These are phyloP conservation scores for Andricus grossulariae DNA, from an alignment of 1,140 invertebrate species.

Conservation along the genomic window DNA sequence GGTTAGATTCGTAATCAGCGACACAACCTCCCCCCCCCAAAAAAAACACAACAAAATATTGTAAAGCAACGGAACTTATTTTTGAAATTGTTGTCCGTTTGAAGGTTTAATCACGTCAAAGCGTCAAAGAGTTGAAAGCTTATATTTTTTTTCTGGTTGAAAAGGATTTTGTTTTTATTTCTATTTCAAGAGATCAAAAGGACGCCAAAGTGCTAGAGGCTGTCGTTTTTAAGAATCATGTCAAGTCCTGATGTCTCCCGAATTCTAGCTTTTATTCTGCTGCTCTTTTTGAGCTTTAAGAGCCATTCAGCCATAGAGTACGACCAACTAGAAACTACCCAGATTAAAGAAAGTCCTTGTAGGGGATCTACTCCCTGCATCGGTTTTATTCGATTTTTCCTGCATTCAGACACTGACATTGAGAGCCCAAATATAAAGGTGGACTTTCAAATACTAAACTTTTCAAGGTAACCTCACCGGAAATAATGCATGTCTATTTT, in stretches of 20 bases:
- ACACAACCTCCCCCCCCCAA: no score
- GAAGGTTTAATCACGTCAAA: no score
- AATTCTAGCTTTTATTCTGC: constrained; percentile 21
- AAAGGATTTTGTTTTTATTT: neutral
- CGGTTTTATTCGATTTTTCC: constrained; percentile 12
- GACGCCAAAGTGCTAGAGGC: neutral
- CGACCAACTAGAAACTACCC: constrained; percentile 11
- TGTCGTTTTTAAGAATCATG: constrained; percentile 10
- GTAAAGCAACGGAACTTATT: no score
- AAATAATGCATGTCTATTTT: no score
- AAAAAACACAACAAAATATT: no score
- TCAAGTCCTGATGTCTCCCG: neutral
- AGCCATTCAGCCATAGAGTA: constrained; percentile 12
- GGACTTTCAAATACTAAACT: no score
- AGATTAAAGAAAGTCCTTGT: constrained; percentile 15
- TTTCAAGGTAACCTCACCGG: no score
- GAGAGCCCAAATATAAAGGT: neutral
- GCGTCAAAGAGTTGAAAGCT: no score
- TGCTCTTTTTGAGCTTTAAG: constrained; percentile 16
- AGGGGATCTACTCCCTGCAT: neutral
- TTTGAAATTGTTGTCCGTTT: no score
- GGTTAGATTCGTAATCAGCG: no score
- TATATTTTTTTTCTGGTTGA: neutral
- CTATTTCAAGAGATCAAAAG: neutral
- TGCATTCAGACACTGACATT: constrained; percentile 2